Base-by-base conservation (phyloP, 2,113 vertebrate genomes). In the Egretta garzetta region DNA sequence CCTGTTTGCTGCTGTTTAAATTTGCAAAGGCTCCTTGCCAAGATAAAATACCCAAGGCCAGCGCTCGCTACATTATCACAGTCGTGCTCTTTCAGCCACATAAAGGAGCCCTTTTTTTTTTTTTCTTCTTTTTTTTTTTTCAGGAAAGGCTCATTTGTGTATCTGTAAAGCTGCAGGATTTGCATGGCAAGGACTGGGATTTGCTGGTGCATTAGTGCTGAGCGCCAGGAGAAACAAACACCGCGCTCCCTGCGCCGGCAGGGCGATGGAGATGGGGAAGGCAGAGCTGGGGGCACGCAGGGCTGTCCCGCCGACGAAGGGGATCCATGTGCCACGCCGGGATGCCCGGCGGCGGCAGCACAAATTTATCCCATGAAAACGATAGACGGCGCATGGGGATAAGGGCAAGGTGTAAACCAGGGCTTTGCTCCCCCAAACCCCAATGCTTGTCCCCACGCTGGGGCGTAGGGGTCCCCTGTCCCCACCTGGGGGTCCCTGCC, bases 11-110 rank as follows among this genome's bases (percentile, higher is more conserved):
- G 96, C 95, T 96, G 93, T 67, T 96, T 77, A 83, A 94, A 96
- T 97, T 93, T 96, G 96, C 95, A 84, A 85, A 95, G 97, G 94
- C 95, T 93, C 96, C 91, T 90, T 90, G 98, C 98, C 98, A 98
- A 97, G 94, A 95, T 91, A 96, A 97, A 95, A 97, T 63, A 96
- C 86, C 95, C 95, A 92, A 92, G 94, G 95, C 95, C 92, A 91
- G 90, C 14, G 62, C 82, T 82, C 22, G 89, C 81, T 96, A 83
- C 93, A 67, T 96, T 97, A 97, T 97, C 97, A 96, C 96, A 97
- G 96, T 86, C 14, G 47, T 76, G 86, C 80, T 92, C 90, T 97
- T 96, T 96, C 94, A 97, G 95, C 35, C 91, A 85, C 94, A 98
- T 95, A 97, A 97, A 98, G 95, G 81, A 93, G 87, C 35, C 93